A percentile compares a stretch with the other conserved stretches of the same genome.
phyloP scores from a whole-genome alignment of 2,888 invertebrate species.

The Teleiodes luculella region DNA sequence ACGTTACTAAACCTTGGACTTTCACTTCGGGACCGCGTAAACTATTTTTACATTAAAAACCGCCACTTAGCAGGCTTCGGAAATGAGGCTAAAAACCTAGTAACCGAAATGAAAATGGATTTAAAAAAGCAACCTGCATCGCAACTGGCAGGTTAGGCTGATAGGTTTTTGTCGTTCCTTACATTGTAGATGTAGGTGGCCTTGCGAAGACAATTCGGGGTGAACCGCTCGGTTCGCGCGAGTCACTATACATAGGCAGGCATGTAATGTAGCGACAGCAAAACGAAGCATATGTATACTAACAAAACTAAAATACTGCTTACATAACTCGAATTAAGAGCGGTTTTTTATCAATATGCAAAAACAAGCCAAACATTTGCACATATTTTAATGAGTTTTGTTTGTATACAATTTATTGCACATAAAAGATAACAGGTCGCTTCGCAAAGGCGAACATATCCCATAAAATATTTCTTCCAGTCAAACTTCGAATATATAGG shows the following conservation, averaged over 20 bases:
- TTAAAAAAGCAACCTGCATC: slow-evolving; percentile 2
- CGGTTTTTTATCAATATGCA: too few species aligned
- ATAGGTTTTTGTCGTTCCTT: slow-evolving; percentile 35
- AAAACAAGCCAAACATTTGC: too few species aligned
- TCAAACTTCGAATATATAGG: too few species aligned
- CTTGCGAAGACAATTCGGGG: slow-evolving; percentile 66
- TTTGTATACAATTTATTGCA: too few species aligned
- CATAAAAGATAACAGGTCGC: too few species aligned
- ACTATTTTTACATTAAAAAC: background rate
- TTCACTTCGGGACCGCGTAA: background rate
- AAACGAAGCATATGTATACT: slow-evolving; percentile 1
- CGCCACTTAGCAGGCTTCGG: background rate
- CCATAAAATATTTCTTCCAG: too few species aligned
- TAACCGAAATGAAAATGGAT: background rate
- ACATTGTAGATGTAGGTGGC: slow-evolving; percentile 62
- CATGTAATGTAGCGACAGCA: slow-evolving; percentile 12
- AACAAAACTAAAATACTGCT: too few species aligned
- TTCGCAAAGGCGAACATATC: too few species aligned
- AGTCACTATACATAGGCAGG: slow-evolving; percentile 10
- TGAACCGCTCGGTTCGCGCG: slow-evolving; percentile 45
- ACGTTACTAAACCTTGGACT: background rate
- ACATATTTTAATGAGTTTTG: too few species aligned
- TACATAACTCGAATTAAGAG: too few species aligned
- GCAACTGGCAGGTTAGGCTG: background rate
- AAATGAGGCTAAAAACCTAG: background rate